These are phyloP conservation scores for Chinchilla lanigera DNA, from an alignment of 2,113 vertebrate species.

Conservation along the genomic window DNA sequence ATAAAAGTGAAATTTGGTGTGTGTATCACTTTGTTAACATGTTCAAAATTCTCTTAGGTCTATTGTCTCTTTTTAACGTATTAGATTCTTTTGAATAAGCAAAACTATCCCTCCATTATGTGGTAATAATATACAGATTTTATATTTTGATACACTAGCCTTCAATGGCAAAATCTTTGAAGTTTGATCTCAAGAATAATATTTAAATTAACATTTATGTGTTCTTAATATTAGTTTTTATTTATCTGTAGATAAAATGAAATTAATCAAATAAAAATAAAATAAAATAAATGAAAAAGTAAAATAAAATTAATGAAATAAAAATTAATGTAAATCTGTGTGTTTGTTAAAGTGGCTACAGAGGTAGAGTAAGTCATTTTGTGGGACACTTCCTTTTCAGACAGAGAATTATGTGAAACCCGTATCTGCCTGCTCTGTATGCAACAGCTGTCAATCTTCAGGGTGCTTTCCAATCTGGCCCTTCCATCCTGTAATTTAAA, in stretches of 20 bases:
- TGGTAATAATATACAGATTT: background rate
- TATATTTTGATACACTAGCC: background rate
- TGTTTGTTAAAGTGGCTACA: background rate
- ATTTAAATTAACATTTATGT: slow-evolving; percentile 31
- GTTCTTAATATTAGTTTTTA: background rate
- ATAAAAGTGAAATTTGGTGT: background rate
- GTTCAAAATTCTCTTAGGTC: background rate
- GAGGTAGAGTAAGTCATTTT: slow-evolving; percentile 49
- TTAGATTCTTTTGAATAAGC: background rate
- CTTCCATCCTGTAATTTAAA: slow-evolving; percentile 45
- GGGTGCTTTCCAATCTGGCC: background rate
- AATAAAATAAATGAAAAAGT: background rate
- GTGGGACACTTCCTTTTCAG: background rate
- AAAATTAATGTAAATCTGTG: background rate
- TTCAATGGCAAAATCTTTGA: slow-evolving; percentile 12
- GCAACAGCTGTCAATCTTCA: background rate
- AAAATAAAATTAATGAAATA: no score
- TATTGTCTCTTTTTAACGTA: background rate
- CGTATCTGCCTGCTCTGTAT: background rate
- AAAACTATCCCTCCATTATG: background rate
- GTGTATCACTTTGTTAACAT: background rate
- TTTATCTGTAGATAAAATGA: background rate
- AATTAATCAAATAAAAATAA: no score
- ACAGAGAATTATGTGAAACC: background rate
- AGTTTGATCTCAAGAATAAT: background rate